A percentile compares a stretch with the other conserved stretches of the same genome.
Evolutionary conservation across 2,888 invertebrate genomes (phyloP).

Genomic region (Agrochola macilenta): DNA sequence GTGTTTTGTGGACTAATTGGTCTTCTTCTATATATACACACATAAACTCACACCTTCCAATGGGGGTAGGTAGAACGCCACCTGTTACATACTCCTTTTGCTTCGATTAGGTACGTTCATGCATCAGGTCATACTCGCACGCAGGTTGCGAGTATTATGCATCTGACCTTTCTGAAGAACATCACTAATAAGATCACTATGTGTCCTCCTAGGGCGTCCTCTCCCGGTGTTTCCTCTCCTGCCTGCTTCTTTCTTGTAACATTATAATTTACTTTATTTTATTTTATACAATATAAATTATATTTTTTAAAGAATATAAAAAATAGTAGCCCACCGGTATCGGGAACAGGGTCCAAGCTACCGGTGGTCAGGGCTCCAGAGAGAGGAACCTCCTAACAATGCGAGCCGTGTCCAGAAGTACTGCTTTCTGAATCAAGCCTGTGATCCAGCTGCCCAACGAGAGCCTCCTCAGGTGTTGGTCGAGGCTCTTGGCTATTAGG

Average conservation of each 20-base stretch:
- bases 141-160: neutral
- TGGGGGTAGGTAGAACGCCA: neutral
- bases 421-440: too few relatives aligned
- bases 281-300: too few relatives aligned
- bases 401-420: too few relatives aligned
- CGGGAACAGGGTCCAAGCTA: too few relatives aligned
- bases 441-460: too few relatives aligned
- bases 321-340: too few relatives aligned
- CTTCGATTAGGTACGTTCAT: neutral
- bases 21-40: neutral
- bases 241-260: neutral
- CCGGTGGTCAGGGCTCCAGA: too few relatives aligned
- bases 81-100: neutral
- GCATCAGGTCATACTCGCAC: neutral
- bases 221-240: neutral
- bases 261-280: too few relatives aligned
- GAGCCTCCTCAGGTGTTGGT: too few relatives aligned
- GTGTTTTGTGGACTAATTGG: neutral
- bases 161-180: neutral
- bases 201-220: neutral
- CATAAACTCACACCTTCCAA: neutral
- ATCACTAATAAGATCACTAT: neutral
- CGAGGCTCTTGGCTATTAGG: too few relatives aligned
- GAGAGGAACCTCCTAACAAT: too few relatives aligned
- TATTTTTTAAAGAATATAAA: too few relatives aligned